Base-by-base conservation (phyloP, 1,140 invertebrate species). In the Epicauta chinensis region DNA sequence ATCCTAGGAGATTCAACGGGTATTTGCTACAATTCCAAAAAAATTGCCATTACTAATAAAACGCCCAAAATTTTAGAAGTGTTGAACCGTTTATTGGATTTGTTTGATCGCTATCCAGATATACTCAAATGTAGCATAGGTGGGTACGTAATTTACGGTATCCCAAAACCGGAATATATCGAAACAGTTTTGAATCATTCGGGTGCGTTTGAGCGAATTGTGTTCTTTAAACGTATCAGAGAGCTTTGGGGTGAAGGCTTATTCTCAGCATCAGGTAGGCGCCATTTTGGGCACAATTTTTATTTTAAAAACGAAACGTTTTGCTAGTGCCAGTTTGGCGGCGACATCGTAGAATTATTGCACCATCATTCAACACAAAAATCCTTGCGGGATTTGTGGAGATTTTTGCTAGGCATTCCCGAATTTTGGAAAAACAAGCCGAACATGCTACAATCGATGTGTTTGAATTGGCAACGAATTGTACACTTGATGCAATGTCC, bases 331-430 rank as follows among this genome's bases (percentile, higher is more conserved):
- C 30, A 16, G 14, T 44, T 12, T 65, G 63, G 63, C 62, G 48
- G 44, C n/a, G 44, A 3, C 59, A 65, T 43, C 35, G 61, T 34
- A 65, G 62, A 59, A 55, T 56, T 9, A 46, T 65, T 14, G 43
- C 48, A 3, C 62, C 54, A 7, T 49, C 58, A 23, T 46, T 65
- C n/a, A 63, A 58, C 32, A 3, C 54, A 55, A 40, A 50, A 56
- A 35, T 49, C 54, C 12, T 55, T 64, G 37, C 32, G 38, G 38
- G 14, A 64, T 59, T 43, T 30, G 59, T 1, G 46, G 53, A n/a
- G 29, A 52, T 2, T 61, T 64, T 34, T 36, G 51, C 29, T 43
- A 51, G 16, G 48, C 55, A 13, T 47, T 48, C 34, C 5, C 35
- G 49, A 23, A 46, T 55, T 35, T 48, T 64, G 15, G 43, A 54